Conservation (phyloP, 2,888 invertebrate species). For the Ethmia dodecea region DNA sequence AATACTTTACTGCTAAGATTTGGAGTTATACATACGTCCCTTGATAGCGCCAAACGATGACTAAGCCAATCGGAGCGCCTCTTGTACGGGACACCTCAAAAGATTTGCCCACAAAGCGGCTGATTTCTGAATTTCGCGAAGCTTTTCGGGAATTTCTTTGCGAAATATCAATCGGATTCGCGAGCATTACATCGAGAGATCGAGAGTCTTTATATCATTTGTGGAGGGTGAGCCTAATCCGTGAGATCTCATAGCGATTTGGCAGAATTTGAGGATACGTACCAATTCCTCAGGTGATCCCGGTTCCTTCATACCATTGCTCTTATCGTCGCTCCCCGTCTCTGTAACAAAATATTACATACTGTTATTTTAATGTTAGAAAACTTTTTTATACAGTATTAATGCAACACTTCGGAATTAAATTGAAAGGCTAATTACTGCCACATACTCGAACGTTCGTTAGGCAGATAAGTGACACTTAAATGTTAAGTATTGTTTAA, state of each 20-base stretch:
- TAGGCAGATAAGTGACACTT: no score
- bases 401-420: no score
- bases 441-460: no score
- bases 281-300: conserved; percentile 90
- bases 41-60: conserved; percentile 9
- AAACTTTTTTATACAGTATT: no score
- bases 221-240: conserved; percentile 12
- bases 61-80: conserved; percentile 14
- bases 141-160: conserved; percentile 10
- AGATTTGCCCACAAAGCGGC: conserved; percentile 17
- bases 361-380: no score
- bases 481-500: no score
- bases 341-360: conserved; percentile 82
- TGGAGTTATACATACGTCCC: no score
- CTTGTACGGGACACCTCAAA: conserved; percentile 14
- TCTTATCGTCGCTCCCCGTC: conserved; percentile 82
- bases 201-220: conserved; percentile 21
- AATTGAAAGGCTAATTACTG: no score
- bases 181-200: conserved; percentile 3
- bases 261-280: conserved; percentile 57
- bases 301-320: conserved; percentile 93
- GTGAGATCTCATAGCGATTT: no score
- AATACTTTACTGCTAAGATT: no score
- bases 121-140: conserved; percentile 9
- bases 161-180: conserved; percentile 21